Evolutionary conservation across 2,888 invertebrate genomes (phyloP).

Genomic region (Stramonita haemastoma): DNA sequence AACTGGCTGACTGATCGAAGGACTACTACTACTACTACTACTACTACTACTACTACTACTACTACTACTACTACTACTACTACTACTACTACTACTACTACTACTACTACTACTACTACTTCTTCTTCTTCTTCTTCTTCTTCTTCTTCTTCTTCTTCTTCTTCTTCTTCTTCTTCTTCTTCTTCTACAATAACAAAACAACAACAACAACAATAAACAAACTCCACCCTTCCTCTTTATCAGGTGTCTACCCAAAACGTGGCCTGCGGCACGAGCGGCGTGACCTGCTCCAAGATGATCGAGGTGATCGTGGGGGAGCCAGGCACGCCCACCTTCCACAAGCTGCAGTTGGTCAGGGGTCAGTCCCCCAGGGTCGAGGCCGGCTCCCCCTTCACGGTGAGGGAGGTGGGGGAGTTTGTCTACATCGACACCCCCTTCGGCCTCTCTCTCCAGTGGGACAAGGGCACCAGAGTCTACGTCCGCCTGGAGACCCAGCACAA

Average conservation of each 20-base stretch:
- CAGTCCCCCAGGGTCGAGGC: constrained; percentile 59
- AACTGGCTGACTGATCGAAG: too few species aligned
- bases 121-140: too few species aligned
- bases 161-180: too few species aligned
- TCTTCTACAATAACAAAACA: too few species aligned
- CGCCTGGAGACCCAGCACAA: constrained; percentile 88
- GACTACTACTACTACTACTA: too few species aligned
- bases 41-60: too few species aligned
- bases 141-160: too few species aligned
- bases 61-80: too few species aligned
- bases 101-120: neutral
- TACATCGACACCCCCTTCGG: constrained; percentile 83
- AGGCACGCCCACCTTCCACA: constrained; percentile 61
- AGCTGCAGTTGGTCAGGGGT: constrained; percentile 64
- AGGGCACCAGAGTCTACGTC: constrained; percentile 89
- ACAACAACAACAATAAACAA: too few species aligned
- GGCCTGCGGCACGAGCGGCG: constrained; percentile 90
- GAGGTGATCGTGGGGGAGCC: constrained; percentile 67
- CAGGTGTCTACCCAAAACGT: constrained; percentile 85
- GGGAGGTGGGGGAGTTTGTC: constrained; percentile 86
- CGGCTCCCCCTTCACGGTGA: constrained; percentile 80
- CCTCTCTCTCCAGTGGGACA: constrained; percentile 88
- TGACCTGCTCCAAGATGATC: constrained; percentile 91
- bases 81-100: too few species aligned
- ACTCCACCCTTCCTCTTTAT: too few species aligned